Percentiles rank a stretch among this genome's conserved stretches.
These are phyloP conservation scores for Holacanthella duospinosa DNA, from an alignment of 2,888 invertebrate genomes.

Conservation along the genomic window DNA sequence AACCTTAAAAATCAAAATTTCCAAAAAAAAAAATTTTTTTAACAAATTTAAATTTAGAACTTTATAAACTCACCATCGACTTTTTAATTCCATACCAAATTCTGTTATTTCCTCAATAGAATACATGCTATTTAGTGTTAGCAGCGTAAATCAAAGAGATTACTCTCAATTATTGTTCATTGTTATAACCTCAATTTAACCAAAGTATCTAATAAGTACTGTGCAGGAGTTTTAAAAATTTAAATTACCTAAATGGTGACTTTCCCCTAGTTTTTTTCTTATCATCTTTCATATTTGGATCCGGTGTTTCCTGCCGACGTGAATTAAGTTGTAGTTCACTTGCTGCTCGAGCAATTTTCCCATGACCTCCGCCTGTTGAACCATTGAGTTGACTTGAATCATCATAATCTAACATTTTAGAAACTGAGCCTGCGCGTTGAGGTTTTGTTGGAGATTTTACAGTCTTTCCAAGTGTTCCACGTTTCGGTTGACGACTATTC, in stretches of 20 bases:
- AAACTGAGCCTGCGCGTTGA: conserved; percentile 13
- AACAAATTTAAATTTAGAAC: background rate
- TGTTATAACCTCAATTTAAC: background rate
- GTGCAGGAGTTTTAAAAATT: background rate
- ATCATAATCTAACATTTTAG: conserved; percentile 10
- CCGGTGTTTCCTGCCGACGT: conserved; percentile 26
- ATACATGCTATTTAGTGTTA: conserved; percentile 29
- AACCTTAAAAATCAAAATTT: conserved; percentile 21
- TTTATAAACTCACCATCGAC: conserved; percentile 33
- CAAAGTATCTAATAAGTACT: conserved; percentile 6
- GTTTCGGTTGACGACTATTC: conserved; percentile 5
- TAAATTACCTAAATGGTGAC: conserved; percentile 69
- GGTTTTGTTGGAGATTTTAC: conserved; percentile 18
- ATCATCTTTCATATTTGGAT: conserved; percentile 48
- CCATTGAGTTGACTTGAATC: conserved; percentile 11
- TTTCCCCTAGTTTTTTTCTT: conserved; percentile 67
- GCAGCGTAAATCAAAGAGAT: background rate
- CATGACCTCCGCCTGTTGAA: conserved; percentile 31
- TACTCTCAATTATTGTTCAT: background rate
- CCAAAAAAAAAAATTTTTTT: conserved; percentile 6
- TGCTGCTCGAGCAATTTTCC: conserved; percentile 56
- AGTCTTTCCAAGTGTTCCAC: conserved; percentile 16
- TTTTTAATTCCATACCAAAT: conserved; percentile 35
- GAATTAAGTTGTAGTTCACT: conserved; percentile 66
- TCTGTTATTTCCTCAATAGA: conserved; percentile 37